Conservation (phyloP, 2,797 vertebrate genomes). For the Poeciliopsis infans region DNA sequence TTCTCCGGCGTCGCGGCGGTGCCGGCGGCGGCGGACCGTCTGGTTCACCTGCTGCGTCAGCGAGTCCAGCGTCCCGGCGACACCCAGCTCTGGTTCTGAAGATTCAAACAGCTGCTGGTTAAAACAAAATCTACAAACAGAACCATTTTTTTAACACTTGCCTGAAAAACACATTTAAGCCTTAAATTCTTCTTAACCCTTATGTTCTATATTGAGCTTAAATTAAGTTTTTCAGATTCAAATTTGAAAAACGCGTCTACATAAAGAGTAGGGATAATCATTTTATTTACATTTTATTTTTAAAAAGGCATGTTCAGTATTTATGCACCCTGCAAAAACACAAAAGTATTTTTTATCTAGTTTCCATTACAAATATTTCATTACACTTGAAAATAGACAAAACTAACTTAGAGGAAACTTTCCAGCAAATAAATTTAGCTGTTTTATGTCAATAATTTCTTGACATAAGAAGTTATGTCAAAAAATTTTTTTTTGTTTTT, state of each 20-base stretch:
- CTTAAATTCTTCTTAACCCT: background rate
- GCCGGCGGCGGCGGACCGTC: conserved; percentile 83
- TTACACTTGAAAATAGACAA: too few species aligned
- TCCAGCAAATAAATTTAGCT: too few species aligned
- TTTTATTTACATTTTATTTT: background rate
- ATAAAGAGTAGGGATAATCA: background rate
- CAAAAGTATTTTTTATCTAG: too few species aligned
- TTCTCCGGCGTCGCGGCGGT: conserved; percentile 86
- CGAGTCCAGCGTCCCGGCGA: conserved; percentile 74
- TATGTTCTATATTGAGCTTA: background rate
- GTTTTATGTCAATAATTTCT: too few species aligned
- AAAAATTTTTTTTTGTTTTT: too few species aligned
- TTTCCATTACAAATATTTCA: too few species aligned
- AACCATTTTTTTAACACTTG: background rate
- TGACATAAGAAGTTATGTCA: too few species aligned
- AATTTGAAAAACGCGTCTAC: background rate
- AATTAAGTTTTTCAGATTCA: background rate
- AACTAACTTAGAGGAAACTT: too few species aligned
- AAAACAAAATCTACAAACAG: background rate
- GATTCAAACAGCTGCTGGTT: background rate
- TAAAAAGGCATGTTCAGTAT: background rate
- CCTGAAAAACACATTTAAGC: background rate
- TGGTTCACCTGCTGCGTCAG: conserved; percentile 83
- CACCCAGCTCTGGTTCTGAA: conserved; percentile 74
- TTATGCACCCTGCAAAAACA: too few species aligned